phyloP scores from a whole-genome alignment of 2,113 vertebrate species.

The Epinephelus moara region DNA sequence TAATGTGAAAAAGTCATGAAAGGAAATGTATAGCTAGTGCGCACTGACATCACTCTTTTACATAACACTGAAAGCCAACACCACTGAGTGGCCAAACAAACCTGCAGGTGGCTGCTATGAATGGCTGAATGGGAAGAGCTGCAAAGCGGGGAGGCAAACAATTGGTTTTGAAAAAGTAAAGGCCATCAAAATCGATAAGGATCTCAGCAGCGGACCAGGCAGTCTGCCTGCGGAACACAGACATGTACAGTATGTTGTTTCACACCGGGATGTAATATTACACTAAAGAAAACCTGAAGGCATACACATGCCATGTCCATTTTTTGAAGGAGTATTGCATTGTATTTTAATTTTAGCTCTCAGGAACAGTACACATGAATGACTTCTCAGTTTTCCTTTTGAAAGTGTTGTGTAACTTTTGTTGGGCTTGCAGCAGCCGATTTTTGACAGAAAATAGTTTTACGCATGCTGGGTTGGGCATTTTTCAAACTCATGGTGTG shows the following conservation, averaged over 20 bases:
- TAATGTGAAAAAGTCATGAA: neutral
- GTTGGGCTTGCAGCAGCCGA: too few species aligned
- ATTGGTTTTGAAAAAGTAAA: neutral
- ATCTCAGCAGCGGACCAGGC: neutral
- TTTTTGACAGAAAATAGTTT: too few species aligned
- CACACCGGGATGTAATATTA: neutral
- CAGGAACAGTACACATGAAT: too few species aligned
- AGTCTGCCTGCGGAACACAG: neutral
- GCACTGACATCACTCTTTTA: neutral
- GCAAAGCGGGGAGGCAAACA: neutral
- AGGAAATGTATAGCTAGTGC: neutral
- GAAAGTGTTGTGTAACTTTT: too few species aligned
- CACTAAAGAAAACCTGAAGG: neutral
- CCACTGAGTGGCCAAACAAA: neutral
- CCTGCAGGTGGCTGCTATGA: neutral
- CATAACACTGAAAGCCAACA: neutral
- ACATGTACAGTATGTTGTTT: neutral
- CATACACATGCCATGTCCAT: neutral
- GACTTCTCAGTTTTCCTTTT: too few species aligned
- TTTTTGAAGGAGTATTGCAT: neutral
- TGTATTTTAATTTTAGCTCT: too few species aligned
- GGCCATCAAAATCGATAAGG: neutral
- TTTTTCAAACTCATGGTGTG: too few species aligned
- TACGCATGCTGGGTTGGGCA: too few species aligned
- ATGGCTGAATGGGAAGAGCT: constrained; percentile 1